Conservation (phyloP, 2,113 vertebrate genomes). For the Taurulus bubalis region DNA sequence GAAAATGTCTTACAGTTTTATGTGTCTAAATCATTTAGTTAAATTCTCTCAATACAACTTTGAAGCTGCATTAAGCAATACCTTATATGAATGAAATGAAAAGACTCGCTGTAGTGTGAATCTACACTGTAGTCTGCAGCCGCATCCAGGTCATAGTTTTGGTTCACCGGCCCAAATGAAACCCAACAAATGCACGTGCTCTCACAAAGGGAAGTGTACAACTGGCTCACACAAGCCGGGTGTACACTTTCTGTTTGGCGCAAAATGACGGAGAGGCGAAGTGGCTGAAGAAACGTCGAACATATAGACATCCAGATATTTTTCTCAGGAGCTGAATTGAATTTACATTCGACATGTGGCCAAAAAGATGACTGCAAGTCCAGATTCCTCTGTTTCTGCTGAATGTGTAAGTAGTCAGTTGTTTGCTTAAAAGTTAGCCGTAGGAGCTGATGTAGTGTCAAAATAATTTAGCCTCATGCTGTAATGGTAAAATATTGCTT, state of each 20-base stretch:
- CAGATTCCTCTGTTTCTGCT: conserved; percentile 79
- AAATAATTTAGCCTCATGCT: conserved; percentile 25
- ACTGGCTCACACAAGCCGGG: conserved; percentile 35
- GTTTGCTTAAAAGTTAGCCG: conserved; percentile 72
- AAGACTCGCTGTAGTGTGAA: background rate
- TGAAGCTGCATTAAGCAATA: conserved; percentile 78
- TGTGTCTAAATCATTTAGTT: background rate
- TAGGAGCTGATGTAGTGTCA: conserved; percentile 38
- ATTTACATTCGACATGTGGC: conserved; percentile 72
- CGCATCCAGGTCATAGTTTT: conserved; percentile 17
- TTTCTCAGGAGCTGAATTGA: conserved; percentile 74
- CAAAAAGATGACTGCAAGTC: conserved; percentile 80
- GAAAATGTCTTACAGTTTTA: background rate
- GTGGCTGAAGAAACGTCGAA: conserved; percentile 61
- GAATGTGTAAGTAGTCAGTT: conserved; percentile 82
- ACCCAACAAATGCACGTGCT: conserved; percentile 47
- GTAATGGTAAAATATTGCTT: conserved; percentile 55
- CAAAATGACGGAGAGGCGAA: conserved; percentile 52
- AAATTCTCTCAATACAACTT: background rate
- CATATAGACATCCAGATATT: conserved; percentile 67
- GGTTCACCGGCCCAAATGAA: conserved; percentile 34
- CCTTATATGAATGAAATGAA: background rate
- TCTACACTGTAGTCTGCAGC: conserved; percentile 4
- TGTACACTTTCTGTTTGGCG: conserved; percentile 62
- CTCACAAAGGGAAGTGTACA: conserved; percentile 55